A percentile compares a stretch with the other conserved stretches of the same genome.
phyloP scores from a whole-genome alignment of 2,113 vertebrate genomes.

The Coracopsis vasa region DNA sequence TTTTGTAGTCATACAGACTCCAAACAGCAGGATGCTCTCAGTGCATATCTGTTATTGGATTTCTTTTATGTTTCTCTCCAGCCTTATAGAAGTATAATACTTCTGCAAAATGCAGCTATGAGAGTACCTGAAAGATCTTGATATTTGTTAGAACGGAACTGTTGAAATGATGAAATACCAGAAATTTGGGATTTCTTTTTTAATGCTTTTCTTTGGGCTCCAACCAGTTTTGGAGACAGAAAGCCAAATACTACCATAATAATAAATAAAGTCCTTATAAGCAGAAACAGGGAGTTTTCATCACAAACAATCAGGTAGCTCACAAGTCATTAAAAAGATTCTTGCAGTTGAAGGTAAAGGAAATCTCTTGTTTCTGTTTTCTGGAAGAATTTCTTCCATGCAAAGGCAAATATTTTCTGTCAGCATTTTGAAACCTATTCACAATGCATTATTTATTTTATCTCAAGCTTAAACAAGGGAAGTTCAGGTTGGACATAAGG shows the following conservation, averaged over 20 bases:
- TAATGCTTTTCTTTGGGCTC: slow-evolving; percentile 1
- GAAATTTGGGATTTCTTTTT: slow-evolving; percentile 1
- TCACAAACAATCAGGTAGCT: not conserved
- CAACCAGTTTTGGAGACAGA: not conserved
- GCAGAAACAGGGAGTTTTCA: slow-evolving; percentile 20
- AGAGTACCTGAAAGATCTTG: not conserved
- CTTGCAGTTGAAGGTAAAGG: not conserved
- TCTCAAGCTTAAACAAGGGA: not conserved
- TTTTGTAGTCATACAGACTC: not conserved
- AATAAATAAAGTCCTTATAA: slow-evolving; percentile 35
- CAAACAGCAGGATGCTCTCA: not conserved
- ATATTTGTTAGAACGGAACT: not conserved
- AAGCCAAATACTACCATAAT: not conserved
- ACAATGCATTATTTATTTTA: not conserved
- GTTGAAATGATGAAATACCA: not conserved
- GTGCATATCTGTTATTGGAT: not conserved
- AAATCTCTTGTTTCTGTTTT: slow-evolving; percentile 20
- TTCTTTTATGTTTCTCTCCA: not conserved
- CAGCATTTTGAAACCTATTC: slow-evolving; percentile 13
- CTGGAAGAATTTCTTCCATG: not conserved
- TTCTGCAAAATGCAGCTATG: not conserved
- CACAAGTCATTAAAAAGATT: slow-evolving; percentile 23
- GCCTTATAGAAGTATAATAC: not conserved
- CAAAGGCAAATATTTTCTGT: not conserved
- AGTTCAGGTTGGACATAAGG: not conserved